Base-by-base conservation (phyloP, 2,888 invertebrate species). In the Mythimna albipuncta region DNA sequence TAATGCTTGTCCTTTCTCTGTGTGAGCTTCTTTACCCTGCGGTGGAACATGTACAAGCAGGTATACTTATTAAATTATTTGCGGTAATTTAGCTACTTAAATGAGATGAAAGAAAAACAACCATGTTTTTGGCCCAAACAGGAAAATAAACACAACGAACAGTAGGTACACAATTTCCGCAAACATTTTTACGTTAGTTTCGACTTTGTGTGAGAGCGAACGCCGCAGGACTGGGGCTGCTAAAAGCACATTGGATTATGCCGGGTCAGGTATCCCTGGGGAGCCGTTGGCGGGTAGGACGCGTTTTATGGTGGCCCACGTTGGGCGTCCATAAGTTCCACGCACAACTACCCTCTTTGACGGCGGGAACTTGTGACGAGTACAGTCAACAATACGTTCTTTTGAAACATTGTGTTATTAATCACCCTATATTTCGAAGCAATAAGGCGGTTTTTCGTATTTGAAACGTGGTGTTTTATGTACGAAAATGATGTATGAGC, bases 241-340 rank as follows among this genome's bases (percentile, higher is more conserved):
- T 81, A 83, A 83, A 81, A 83, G 81, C 84, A 81, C 84, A 81
- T 81, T 83, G 80, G 84, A 79, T 74, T 80, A 81, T 63, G 72
- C 61, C 19, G 69, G 86, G 84, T 84, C 82, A 86, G 86, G 82
- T 81, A 47, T 71, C 84, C 75, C 79, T 21, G 3, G 77, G 72
- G 84, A 75, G 70, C 41, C 79, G 64, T 81, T 72, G 81, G 52
- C 35, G 64, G 67, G 75, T 75, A 76, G 75, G 72, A 75, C 73
- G 77, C 82, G 72, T 81, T 81, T 83, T 85, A 81, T 69, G 74
- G 71, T 71, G 64, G 64, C 50, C 70, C 81, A 70, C n/a, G 84
- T 69, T 74, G 81, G 72, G 75, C 75, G 81, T 75, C 80, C 79
- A 74, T 80, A 72, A 44, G 32, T 66, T 79, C 66, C 21, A 79